Evolutionary conservation across 2,888 invertebrate species (phyloP).

Genomic region (Palloptera scutellata): DNA sequence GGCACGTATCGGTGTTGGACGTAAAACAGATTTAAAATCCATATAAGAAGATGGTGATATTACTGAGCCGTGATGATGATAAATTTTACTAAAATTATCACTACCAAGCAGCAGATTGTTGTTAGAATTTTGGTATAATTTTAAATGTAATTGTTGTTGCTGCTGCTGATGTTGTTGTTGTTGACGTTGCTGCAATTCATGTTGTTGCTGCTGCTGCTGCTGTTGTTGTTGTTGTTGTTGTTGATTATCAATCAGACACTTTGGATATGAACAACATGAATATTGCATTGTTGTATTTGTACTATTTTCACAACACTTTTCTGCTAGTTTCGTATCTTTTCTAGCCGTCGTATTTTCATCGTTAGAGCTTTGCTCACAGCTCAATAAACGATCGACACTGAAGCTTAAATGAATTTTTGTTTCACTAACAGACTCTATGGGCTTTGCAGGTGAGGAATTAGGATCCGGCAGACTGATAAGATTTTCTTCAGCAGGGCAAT

Average conservation of each 20-base stretch:
- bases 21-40: slow-evolving; percentile 56
- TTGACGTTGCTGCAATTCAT: not conserved
- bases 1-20: slow-evolving; percentile 58
- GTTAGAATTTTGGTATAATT: not conserved
- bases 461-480: slow-evolving; percentile 15
- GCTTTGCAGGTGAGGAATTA: not conserved
- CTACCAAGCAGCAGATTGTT: not conserved
- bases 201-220: not conserved
- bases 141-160: slow-evolving; percentile 3
- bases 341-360: slow-evolving; percentile 2
- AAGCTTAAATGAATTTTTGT: slow-evolving; percentile 62
- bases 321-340: slow-evolving; percentile 15
- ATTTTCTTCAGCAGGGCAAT: slow-evolving; percentile 22
- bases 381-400: slow-evolving; percentile 60
- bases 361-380: slow-evolving; percentile 37
- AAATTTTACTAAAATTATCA: slow-evolving; percentile 43
- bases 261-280: slow-evolving; percentile 50
- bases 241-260: slow-evolving; percentile 39
- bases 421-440: slow-evolving; percentile 34
- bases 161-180: not conserved
- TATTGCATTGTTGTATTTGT: slow-evolving; percentile 37
- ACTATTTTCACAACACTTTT: slow-evolving; percentile 45
- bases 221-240: not conserved
- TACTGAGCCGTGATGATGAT: slow-evolving; percentile 36
- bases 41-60: slow-evolving; percentile 38